Base-by-base conservation (phyloP, 1,140 invertebrate genomes). In the Leptinotarsa undecemlineata region DNA sequence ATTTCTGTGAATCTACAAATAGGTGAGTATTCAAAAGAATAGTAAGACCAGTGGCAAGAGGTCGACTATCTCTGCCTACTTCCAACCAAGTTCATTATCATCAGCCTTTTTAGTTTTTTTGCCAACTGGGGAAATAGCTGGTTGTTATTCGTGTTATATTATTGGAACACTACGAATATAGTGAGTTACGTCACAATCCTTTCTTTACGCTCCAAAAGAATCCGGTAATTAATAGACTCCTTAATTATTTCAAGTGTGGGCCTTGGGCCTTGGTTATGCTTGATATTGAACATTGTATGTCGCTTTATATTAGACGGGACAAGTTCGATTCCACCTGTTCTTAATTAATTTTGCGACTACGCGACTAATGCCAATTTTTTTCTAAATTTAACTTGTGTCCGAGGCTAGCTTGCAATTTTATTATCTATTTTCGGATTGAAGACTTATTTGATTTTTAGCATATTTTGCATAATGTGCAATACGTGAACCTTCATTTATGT, bases 231-330 rank as follows among this genome's bases (percentile, higher is more conserved):
- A 57, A 57, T 57, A 57, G 51, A 19, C 51, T 15, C 15, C 15
- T 17, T 57, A 57, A 57, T 57, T 57, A 57, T 57, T 57, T 57
- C 14, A 57, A 57, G 51, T 57, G 51, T 57, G 51, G 14, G 15
- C 51, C 51, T 57, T 57, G 51, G 51, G 51, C 51, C 51, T 57
- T 57, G 51, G 51, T n/a, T 57, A 13, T n/a, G 51, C 51, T 57
- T n/a, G 51, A 57, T 57, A 57, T 57, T 57, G 51, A 57, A n/a
- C 51, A 57, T 57, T 57, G 51, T 57, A 57, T 19, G 51, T 57
- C 51, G 51, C 51, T 19, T 57, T 57, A 57, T 57, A 57, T 57
- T 57, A n/a, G 51, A 17, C 51, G 51, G n/a, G n/a, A 57, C 51
- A 57, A 15, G 15, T 15, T 19, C n/a, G 15, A 57, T 57, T 57